These are phyloP conservation scores for Microplitis deprimator DNA, from an alignment of 2,888 invertebrate genomes.

Conservation along the genomic window DNA sequence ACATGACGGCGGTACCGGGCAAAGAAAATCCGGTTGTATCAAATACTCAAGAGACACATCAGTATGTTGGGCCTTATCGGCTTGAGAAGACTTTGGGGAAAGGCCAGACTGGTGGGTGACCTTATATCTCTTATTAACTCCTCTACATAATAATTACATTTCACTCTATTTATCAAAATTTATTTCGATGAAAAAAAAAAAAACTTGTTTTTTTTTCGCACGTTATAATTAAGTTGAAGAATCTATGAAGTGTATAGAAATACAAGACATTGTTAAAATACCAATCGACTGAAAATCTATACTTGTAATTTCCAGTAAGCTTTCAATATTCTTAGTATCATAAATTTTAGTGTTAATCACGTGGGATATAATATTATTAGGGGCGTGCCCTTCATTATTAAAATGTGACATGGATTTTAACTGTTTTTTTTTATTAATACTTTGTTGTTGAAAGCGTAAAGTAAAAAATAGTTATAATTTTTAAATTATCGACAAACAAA, in stretches of 20 bases:
- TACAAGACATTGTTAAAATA: not conserved
- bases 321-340: too few relatives aligned
- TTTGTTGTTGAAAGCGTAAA: too few relatives aligned
- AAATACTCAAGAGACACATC: conserved; percentile 80
- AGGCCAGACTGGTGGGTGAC: conserved; percentile 94
- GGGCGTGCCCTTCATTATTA: conserved; percentile 16
- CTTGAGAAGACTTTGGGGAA: conserved; percentile 99
- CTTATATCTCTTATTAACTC: not conserved
- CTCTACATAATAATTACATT: not conserved
- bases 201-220: not conserved
- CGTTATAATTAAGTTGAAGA: not conserved
- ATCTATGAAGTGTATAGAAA: not conserved
- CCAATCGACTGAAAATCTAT: too few relatives aligned
- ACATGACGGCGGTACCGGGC: conserved; percentile 64
- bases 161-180: not conserved
- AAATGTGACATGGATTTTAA: not conserved
- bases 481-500: not conserved
- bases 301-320: too few relatives aligned
- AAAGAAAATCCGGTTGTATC: conserved; percentile 67
- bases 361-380: not conserved
- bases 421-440: not conserved
- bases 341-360: too few relatives aligned
- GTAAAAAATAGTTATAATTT: not conserved
- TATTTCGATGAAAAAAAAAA: not conserved
- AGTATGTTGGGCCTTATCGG: conserved; percentile 98